A percentile compares a stretch with the other conserved stretches of the same genome.
Conservation (phyloP, 1,140 invertebrate genomes). For the Eumaeus atala region DNA sequence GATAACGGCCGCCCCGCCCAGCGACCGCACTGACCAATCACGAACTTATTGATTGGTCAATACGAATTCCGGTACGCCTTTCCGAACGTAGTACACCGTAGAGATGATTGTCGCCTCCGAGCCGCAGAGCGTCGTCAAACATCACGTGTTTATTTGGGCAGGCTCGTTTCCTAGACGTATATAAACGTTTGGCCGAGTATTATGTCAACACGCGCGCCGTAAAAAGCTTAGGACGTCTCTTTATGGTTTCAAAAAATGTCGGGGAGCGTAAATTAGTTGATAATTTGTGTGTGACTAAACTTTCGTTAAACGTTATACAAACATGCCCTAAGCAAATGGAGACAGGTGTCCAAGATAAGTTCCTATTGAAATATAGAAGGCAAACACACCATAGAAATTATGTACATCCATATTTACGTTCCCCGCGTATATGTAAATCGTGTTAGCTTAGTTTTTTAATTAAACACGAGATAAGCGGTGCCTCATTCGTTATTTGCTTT, state of each 20-base stretch:
- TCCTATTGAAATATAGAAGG: conserved; percentile 60
- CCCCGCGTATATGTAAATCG: conserved; percentile 57
- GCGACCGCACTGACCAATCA: conserved; percentile 47
- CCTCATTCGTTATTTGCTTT: conserved; percentile 52
- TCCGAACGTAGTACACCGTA: conserved; percentile 31
- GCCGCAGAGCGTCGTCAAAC: conserved; percentile 23
- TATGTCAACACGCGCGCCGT: conserved; percentile 43
- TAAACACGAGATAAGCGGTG: conserved; percentile 63
- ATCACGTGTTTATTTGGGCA: conserved; percentile 36
- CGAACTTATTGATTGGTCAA: conserved; percentile 56
- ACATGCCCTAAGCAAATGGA: conserved; percentile 68
- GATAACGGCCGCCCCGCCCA: conserved; percentile 56
- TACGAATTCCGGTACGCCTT: conserved; percentile 45
- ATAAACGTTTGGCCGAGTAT: conserved; percentile 31
- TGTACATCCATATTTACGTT: conserved; percentile 34
- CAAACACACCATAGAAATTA: conserved; percentile 28
- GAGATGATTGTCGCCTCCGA: conserved; percentile 21
- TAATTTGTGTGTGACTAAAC: conserved; percentile 69
- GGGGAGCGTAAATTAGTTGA: conserved; percentile 68
- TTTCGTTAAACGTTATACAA: conserved; percentile 68
- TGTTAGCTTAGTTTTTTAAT: conserved; percentile 59
- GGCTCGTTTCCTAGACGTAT: conserved; percentile 29
- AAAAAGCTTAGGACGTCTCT: conserved; percentile 55
- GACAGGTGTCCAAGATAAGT: conserved; percentile 65
- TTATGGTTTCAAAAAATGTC: conserved; percentile 55